These are phyloP conservation scores for Proterorhinus semilunaris DNA, from an alignment of 2,113 vertebrate species.

Conservation along the genomic window DNA sequence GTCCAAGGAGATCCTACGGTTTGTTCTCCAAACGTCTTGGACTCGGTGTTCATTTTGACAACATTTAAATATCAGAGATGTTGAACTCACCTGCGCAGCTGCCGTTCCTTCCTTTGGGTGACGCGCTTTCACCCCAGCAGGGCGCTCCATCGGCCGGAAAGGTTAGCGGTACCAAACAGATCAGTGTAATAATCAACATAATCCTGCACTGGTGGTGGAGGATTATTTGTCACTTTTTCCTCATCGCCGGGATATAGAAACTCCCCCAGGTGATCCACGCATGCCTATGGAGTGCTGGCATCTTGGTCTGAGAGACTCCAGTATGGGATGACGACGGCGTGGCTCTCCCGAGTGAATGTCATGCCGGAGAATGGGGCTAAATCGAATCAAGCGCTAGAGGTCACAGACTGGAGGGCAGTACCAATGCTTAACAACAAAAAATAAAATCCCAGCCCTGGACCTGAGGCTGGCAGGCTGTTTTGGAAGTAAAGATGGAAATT, in stretches of 20 bases:
- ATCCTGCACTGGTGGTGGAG: slow-evolving; percentile 54
- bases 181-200: slow-evolving; percentile 79
- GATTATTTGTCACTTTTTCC: slow-evolving; percentile 51
- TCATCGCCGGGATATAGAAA: slow-evolving; percentile 48
- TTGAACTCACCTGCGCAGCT: slow-evolving; percentile 82
- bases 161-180: slow-evolving; percentile 66
- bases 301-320: slow-evolving; percentile 56
- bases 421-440: neutral
- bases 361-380: slow-evolving; percentile 1
- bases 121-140: slow-evolving; percentile 67
- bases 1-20: neutral
- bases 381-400: slow-evolving; percentile 16
- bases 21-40: neutral
- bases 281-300: slow-evolving; percentile 51
- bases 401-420: neutral
- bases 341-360: slow-evolving; percentile 38
- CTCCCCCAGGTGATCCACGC: slow-evolving; percentile 43
- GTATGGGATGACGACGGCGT: slow-evolving; percentile 3
- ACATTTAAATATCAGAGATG: neutral
- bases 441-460: slow-evolving; percentile 41
- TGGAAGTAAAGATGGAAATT: slow-evolving; percentile 92
- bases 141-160: slow-evolving; percentile 31
- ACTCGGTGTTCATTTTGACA: too few species aligned
- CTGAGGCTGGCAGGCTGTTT: slow-evolving; percentile 68
- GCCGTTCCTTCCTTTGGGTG: slow-evolving; percentile 57